Evolutionary conservation across 2,888 invertebrate species (phyloP), one percentile per base, ranked within the genome.

Genomic region (Linnaemya vulpina): DNA sequence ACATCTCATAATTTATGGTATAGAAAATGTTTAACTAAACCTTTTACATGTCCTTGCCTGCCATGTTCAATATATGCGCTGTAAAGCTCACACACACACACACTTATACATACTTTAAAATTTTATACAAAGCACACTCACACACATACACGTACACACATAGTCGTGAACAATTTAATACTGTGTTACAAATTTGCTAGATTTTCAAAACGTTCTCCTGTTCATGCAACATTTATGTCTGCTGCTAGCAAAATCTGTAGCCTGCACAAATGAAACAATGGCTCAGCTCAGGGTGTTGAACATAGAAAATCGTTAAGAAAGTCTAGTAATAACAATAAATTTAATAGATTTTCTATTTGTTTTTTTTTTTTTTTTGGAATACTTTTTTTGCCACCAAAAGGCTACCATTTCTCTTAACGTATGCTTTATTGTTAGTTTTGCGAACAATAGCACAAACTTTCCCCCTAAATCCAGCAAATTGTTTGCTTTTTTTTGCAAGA

Each of bases 311-410:
- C 67, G 80, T 83, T 70, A 77, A 78, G 83, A 79, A 77, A 83
- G 58, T 78, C 62, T 78, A 78, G 78, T 79, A 79, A 70, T 83
- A 78, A 78, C 78, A 74, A 83, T 83, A 83, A 83, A 83, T 83
- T 79, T 74, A 79, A 79, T 83, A 83, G 60, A 79, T 74, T 75
- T 55, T 83, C 22, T 55, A 78, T 22, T 43, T 78, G 43, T 55
- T 49, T 4, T 3, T 43, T 43, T 73, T 35, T 53, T 55, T n/a
- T n/a, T n/a, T n/a, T n/a, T n/a, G n/a, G n/a, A n/a, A n/a, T n/a
- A n/a, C 13, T 68, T 35, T n/a, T 10, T 9, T 51, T 51, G 25
- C n/a, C 22, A 25, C 7, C 17, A 65, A 38, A 60, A 49, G 25
- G 40, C 40, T 58, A 8, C 49, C 55, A 25, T 65, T 38, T 3